These are phyloP conservation scores for Thecophora atra DNA, from an alignment of 2,888 invertebrate genomes.

Conservation along the genomic window DNA sequence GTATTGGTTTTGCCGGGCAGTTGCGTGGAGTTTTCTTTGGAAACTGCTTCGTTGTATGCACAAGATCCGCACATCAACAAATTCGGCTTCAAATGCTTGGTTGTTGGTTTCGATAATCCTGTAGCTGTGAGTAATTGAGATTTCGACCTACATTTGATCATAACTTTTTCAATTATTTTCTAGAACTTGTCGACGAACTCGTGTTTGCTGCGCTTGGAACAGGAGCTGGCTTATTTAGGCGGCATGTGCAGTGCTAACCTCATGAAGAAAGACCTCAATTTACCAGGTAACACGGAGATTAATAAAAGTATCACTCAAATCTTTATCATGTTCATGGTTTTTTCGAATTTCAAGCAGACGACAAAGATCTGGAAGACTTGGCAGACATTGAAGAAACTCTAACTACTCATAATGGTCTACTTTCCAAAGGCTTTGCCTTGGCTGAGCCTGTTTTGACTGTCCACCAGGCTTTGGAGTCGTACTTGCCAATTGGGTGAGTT, in stretches of 20 bases:
- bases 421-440: slow-evolving; percentile 90
- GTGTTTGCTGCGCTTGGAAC: slow-evolving; percentile 76
- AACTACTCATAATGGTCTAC: slow-evolving; percentile 71
- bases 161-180: slow-evolving; percentile 18
- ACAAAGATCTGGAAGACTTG: slow-evolving; percentile 77
- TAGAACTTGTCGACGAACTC: slow-evolving; percentile 60
- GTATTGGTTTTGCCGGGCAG: slow-evolving; percentile 90
- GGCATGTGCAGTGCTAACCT: slow-evolving; percentile 92
- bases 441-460: slow-evolving; percentile 85
- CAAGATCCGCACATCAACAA: slow-evolving; percentile 86
- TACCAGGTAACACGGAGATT: slow-evolving; percentile 69
- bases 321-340: neutral
- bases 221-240: slow-evolving; percentile 88
- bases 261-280: slow-evolving; percentile 81
- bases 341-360: slow-evolving; percentile 62
- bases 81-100: slow-evolving; percentile 82
- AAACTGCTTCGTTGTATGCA: slow-evolving; percentile 94
- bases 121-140: slow-evolving; percentile 60
- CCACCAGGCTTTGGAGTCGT: slow-evolving; percentile 89
- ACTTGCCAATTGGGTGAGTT: slow-evolving; percentile 81
- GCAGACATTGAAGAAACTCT: slow-evolving; percentile 75
- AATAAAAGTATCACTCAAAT: neutral
- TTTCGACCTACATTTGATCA: neutral
- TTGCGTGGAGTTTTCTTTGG: slow-evolving; percentile 93
- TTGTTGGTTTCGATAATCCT: slow-evolving; percentile 84